Conservation (phyloP, 2,888 invertebrate genomes). For the Pachydiplax longipennis region DNA sequence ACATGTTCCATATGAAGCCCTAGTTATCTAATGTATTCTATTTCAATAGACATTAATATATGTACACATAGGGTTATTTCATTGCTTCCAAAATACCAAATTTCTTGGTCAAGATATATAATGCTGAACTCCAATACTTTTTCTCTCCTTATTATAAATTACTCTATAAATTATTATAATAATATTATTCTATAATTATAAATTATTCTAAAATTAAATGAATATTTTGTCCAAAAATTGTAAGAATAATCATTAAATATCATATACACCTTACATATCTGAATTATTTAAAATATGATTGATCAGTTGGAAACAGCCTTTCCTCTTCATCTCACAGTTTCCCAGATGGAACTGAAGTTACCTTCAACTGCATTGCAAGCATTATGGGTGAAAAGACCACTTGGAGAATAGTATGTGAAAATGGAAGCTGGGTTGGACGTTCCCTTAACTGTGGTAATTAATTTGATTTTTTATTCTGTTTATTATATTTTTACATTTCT, state of each 20-base stretch:
- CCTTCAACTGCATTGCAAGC: conserved; percentile 82
- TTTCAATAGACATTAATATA: no score
- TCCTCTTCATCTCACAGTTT: conserved; percentile 60
- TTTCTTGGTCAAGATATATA: no score
- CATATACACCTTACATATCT: neutral
- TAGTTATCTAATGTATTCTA: no score
- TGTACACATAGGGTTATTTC: neutral
- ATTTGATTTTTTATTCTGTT: neutral
- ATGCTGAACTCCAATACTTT: no score
- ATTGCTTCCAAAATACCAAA: no score
- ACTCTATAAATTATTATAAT: no score
- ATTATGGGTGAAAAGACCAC: conserved; percentile 83
- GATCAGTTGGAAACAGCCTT: neutral
- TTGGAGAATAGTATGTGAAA: conserved; percentile 85
- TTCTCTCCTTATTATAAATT: no score
- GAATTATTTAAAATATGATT: neutral
- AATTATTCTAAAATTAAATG: no score
- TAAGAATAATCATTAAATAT: no score
- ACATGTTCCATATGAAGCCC: no score
- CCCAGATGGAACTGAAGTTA: conserved; percentile 83
- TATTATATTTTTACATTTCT: neutral
- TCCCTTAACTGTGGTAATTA: conserved; percentile 78
- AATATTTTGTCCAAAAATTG: no score
- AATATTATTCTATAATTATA: no score
- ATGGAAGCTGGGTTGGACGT: conserved; percentile 84